Evolutionary conservation across 2,113 vertebrate genomes (phyloP).

Genomic region (Osmerus mordax): DNA sequence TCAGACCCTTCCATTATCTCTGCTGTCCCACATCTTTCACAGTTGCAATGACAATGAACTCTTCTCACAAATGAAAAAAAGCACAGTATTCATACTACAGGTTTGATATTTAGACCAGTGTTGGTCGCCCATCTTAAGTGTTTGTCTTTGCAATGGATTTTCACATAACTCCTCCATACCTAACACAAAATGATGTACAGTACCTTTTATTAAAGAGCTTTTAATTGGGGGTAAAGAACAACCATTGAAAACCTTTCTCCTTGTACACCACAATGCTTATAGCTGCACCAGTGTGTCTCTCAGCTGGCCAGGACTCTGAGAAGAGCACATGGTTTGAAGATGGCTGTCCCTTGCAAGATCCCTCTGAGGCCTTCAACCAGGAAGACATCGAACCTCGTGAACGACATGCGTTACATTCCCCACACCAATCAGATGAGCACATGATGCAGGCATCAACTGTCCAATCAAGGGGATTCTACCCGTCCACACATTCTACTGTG

Average conservation of each 20-base stretch:
- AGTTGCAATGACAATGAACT: slow-evolving; percentile 69
- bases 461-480: too few relatives aligned
- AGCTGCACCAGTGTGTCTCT: slow-evolving; percentile 66
- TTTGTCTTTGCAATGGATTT: slow-evolving; percentile 73
- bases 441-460: slow-evolving; percentile 25
- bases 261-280: slow-evolving; percentile 74
- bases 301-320: slow-evolving; percentile 57
- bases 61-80: slow-evolving; percentile 40
- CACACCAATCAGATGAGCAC: slow-evolving; percentile 5
- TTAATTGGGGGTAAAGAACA: slow-evolving; percentile 58
- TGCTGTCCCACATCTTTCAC: slow-evolving; percentile 52
- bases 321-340: slow-evolving; percentile 57
- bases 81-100: slow-evolving; percentile 3
- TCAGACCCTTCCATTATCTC: slow-evolving; percentile 59
- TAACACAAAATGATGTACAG: slow-evolving; percentile 66
- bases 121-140: slow-evolving; percentile 72
- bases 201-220: slow-evolving; percentile 66
- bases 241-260: slow-evolving; percentile 76
- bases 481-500: too few relatives aligned
- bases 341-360: slow-evolving; percentile 42
- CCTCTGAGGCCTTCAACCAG: slow-evolving; percentile 46
- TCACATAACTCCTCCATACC: slow-evolving; percentile 67
- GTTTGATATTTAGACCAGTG: slow-evolving; percentile 63
- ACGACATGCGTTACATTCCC: neutral
- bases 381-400: too few relatives aligned